Percentiles rank a stretch among this genome's conserved stretches.
Evolutionary conservation across 2,113 vertebrate genomes (phyloP).

Genomic region (Xyrauchen texanus): DNA sequence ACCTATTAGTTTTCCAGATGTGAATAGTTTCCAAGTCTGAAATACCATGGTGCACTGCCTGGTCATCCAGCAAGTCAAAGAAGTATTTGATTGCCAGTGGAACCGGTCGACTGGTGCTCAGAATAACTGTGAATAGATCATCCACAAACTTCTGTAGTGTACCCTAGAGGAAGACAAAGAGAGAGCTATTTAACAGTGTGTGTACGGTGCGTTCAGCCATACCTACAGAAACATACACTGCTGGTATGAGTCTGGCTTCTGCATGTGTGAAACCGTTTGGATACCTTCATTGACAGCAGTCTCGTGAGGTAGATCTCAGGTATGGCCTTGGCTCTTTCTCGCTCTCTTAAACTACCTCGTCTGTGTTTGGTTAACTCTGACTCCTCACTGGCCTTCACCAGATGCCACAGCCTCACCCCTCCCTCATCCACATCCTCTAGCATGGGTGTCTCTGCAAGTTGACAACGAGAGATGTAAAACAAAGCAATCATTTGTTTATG

Average conservation of each 20-base stretch:
- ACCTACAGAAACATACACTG: not conserved
- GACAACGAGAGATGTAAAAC: not conserved
- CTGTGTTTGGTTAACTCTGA: constrained; percentile 93
- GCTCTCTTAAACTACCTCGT: constrained; percentile 88
- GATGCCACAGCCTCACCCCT: constrained; percentile 92
- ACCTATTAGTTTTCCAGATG: constrained; percentile 99
- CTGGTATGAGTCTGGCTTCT: not conserved
- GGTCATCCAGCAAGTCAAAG: constrained; percentile 87
- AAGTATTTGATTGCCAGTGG: constrained; percentile 78
- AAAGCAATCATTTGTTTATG: not conserved
- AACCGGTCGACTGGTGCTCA: constrained; percentile 90
- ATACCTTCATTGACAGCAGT: constrained; percentile 97
- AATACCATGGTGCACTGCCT: constrained; percentile 87
- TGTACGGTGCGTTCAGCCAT: not conserved
- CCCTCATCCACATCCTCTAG: constrained; percentile 98
- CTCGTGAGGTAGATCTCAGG: constrained; percentile 97
- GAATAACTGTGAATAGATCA: constrained; percentile 94
- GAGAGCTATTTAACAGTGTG: not conserved
- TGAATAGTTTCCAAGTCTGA: constrained; percentile 93
- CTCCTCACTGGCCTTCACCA: constrained; percentile 96
- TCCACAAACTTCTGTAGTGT: constrained; percentile 98
- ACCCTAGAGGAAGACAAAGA: constrained; percentile 73
- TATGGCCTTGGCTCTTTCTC: constrained; percentile 94
- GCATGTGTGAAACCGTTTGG: not conserved
- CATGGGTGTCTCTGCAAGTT: constrained; percentile 89